phyloP scores from a whole-genome alignment of 2,113 vertebrate genomes.

The Tautogolabrus adspersus region DNA sequence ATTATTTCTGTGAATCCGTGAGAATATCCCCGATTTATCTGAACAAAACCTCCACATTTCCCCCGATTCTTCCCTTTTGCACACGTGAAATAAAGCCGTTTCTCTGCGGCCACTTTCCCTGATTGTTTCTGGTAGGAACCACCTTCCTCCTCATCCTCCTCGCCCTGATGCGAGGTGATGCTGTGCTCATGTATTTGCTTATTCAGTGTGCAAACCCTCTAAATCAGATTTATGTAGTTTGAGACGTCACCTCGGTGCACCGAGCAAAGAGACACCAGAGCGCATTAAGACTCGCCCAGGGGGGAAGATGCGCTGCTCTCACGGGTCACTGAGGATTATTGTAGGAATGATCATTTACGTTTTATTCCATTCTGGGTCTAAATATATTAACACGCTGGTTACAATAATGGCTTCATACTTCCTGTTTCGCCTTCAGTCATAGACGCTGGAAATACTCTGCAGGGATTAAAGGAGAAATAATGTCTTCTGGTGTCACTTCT shows the following conservation, averaged over 20 bases:
- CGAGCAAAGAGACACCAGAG: constrained; percentile 63
- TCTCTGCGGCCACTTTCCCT: constrained; percentile 14
- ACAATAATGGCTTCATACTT: constrained; percentile 55
- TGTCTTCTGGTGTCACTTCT: not conserved
- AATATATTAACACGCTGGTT: constrained; percentile 52
- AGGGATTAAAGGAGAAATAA: constrained; percentile 14
- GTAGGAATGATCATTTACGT: constrained; percentile 67
- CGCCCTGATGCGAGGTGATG: constrained; percentile 68
- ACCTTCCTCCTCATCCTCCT: constrained; percentile 51
- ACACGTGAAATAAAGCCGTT: not conserved
- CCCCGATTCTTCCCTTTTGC: not conserved
- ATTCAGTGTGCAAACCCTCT: constrained; percentile 66
- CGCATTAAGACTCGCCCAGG: constrained; percentile 62
- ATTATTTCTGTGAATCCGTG: too few species aligned
- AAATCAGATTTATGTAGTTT: constrained; percentile 77
- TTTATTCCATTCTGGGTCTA: constrained; percentile 65
- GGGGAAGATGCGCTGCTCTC: constrained; percentile 47
- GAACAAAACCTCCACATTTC: not conserved
- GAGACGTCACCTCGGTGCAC: constrained; percentile 72
- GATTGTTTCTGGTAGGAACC: constrained; percentile 49
- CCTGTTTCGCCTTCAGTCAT: constrained; percentile 53
- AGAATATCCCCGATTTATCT: not conserved
- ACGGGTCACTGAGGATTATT: constrained; percentile 74
- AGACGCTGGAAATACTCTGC: constrained; percentile 13
- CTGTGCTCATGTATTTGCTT: constrained; percentile 63